Conservation (phyloP, 2,113 vertebrate species). For the Xerus inauris region DNA sequence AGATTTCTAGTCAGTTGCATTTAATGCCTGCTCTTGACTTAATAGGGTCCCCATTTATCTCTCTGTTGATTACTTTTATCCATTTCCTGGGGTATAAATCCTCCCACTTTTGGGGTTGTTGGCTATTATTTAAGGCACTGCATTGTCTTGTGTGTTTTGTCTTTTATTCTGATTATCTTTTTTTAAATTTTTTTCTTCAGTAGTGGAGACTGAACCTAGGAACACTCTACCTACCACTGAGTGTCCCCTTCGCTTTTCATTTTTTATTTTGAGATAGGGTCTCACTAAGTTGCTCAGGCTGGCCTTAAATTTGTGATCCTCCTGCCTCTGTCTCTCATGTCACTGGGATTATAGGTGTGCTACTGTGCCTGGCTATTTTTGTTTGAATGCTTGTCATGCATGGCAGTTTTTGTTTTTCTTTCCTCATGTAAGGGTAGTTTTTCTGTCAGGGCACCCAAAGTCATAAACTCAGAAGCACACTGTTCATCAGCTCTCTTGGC, state of each 20-base stretch:
- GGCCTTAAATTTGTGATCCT: not conserved
- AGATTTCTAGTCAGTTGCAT: no score
- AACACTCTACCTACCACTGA: not conserved
- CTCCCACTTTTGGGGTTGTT: not conserved
- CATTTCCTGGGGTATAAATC: not conserved
- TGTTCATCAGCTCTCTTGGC: not conserved
- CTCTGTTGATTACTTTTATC: not conserved
- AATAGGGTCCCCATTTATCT: not conserved
- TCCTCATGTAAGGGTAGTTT: not conserved
- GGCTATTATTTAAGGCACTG: not conserved
- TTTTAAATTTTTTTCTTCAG: not conserved
- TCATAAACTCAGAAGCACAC: not conserved
- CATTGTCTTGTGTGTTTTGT: not conserved
- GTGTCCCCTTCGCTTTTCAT: not conserved
- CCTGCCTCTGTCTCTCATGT: not conserved
- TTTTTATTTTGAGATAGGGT: not conserved
- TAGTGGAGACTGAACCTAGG: not conserved
- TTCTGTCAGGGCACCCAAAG: not conserved
- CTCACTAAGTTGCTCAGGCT: not conserved
- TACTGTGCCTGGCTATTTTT: not conserved
- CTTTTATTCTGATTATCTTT: not conserved
- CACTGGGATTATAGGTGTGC: not conserved
- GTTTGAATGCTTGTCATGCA: rapidly evolving
- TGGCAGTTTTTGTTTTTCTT: not conserved
- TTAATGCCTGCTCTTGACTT: not conserved